Percentiles rank a stretch among this genome's conserved stretches.
Conservation (phyloP, 1,140 invertebrate genomes). For the Zaprionus tsacasi region DNA sequence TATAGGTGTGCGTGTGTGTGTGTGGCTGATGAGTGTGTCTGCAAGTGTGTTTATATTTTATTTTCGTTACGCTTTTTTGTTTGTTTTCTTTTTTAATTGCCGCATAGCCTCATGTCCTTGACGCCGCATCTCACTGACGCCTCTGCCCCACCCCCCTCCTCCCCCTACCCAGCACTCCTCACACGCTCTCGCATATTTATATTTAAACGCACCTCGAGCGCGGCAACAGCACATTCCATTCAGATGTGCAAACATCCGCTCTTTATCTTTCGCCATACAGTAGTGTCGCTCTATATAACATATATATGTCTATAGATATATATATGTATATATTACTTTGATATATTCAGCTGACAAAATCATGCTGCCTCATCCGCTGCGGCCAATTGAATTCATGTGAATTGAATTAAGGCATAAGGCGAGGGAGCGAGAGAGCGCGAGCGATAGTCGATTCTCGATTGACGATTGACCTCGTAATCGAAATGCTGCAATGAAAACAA, state of each 20-base stretch:
- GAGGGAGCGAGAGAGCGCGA: no score
- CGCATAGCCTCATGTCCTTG: constrained; percentile 49
- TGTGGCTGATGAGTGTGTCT: neutral
- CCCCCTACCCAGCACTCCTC: neutral
- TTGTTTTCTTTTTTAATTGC: constrained; percentile 44
- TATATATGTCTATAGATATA: no score
- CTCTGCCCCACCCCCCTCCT: constrained; percentile 8
- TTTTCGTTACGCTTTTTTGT: constrained; percentile 54
- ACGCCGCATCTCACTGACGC: constrained; percentile 14
- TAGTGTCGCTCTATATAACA: neutral
- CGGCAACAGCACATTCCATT: neutral
- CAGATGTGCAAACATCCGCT: constrained; percentile 3
- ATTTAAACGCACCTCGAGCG: constrained; percentile 69
- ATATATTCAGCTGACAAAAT: neutral
- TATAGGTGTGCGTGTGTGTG: constrained; percentile 15
- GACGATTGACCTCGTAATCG: constrained; percentile 1
- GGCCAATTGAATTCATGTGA: constrained; percentile 61
- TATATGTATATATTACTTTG: neutral
- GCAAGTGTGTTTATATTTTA: constrained; percentile 51
- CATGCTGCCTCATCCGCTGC: neutral
- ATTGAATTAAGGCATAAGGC: constrained; percentile 61
- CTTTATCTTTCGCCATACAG: neutral
- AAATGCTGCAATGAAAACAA: constrained; percentile 13
- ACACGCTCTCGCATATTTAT: constrained; percentile 50
- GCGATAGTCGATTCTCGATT: constrained; percentile 19